Evolutionary conservation across 2,113 vertebrate genomes (phyloP).

Genomic region (Lynx canadensis): DNA sequence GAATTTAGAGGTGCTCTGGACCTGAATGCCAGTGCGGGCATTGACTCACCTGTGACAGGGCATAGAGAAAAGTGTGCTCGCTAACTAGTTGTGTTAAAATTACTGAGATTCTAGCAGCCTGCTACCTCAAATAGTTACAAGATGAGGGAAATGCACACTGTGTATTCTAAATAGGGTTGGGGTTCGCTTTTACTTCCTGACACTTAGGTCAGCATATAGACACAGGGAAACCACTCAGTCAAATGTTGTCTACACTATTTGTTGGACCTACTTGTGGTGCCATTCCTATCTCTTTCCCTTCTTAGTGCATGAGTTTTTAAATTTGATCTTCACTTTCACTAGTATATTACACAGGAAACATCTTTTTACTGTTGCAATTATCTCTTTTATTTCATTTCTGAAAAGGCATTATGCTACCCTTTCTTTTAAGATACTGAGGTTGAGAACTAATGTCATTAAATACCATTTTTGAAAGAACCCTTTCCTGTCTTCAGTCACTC

Average conservation of each 20-base stretch:
- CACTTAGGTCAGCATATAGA: background rate
- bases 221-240: background rate
- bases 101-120: background rate
- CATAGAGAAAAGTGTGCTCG: background rate
- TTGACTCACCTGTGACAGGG: conserved; percentile 56
- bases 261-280: background rate
- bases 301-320: background rate
- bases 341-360: background rate
- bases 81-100: background rate
- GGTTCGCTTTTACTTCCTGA: background rate
- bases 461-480: background rate
- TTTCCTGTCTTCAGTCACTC: background rate
- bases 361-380: background rate
- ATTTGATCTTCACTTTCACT: background rate
- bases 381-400: background rate
- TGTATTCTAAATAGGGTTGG: no score
- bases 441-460: conserved; percentile 19
- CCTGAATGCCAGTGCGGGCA: conserved; percentile 79
- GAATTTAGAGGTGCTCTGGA: background rate
- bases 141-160: background rate
- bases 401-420: background rate
- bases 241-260: background rate
- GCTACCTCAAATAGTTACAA: background rate
- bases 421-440: background rate
- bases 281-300: background rate